Percentiles rank a stretch among this genome's conserved stretches.
phyloP scores from a whole-genome alignment of 2,888 invertebrate genomes.

The Microctonus brassicae region DNA sequence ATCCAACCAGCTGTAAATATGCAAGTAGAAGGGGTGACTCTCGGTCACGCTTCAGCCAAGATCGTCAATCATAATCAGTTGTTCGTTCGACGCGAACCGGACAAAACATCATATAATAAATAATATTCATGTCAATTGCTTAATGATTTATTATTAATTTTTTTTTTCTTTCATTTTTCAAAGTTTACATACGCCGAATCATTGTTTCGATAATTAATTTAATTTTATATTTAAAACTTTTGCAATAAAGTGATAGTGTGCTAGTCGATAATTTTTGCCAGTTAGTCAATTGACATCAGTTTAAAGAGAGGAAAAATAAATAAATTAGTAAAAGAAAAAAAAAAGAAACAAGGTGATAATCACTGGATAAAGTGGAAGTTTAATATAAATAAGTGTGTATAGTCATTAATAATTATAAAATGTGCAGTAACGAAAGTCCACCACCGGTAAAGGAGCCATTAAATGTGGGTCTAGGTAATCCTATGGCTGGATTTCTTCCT shows the following conservation, averaged over 20 bases:
- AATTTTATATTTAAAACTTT: no score
- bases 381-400: no score
- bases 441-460: conserved; percentile 61
- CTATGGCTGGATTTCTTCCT: conserved; percentile 66
- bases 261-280: not conserved
- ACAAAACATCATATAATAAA: conserved; percentile 49
- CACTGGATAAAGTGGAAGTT: not conserved
- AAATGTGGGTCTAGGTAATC: conserved; percentile 60
- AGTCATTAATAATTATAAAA: no score
- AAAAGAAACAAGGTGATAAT: not conserved
- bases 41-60: conserved; percentile 47
- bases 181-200: not conserved
- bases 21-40: conserved; percentile 19
- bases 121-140: conserved; percentile 35
- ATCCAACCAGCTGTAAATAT: conserved; percentile 17
- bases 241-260: conserved; percentile 1
- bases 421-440: conserved; percentile 69
- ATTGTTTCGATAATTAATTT: not conserved
- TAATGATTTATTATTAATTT: conserved; percentile 9
- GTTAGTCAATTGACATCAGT: not conserved
- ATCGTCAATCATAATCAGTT: conserved; percentile 68
- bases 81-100: conserved; percentile 59
- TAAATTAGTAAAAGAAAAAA: no score
- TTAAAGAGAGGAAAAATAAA: no score
- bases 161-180: not conserved